Evolutionary conservation across 2,888 invertebrate genomes (phyloP), one percentile per base, ranked within the genome.

Genomic region (Leptothorax acervorum): DNA sequence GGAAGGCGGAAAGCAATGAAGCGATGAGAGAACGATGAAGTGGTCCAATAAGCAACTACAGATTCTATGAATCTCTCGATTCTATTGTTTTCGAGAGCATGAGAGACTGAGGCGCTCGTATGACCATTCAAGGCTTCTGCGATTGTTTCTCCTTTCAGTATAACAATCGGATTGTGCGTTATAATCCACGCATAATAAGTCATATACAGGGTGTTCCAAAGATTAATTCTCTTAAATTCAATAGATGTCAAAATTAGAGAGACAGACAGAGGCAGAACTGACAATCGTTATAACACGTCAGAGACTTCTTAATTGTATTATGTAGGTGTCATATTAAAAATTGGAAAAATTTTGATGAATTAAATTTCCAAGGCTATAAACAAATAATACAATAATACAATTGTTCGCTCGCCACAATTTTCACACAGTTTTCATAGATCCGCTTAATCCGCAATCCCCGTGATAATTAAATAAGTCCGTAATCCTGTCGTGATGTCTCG

Each of bases 1-100:
- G 78, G 11, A 68, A 68, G 35, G 31, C 57, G 9, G 79, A 45
- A 48, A 60, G 79, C 39, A 81, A 79, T 60, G 78, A 55, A 78
- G 70, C 78, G 23, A 78, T 35, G 31, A 60, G 45, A 48, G 71
- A 78, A 57, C 68, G 45, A 70, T 35, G 45, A 71, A 71, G 48
- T 60, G 48, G 71, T 51, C 39, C 79, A 71, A 71, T 71, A 81
- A 81, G 60, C 60, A 79, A 71, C 57, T 71, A 70, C 18, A 79
- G 70, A 60, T 57, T 79, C 73, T 79, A 70, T 48, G 57, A 79
- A 39, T 70, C 45, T 79, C 60, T 35, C 57, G 57, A 60, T 60
- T 23, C 79, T 28, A 81, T 81, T 81, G 71, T 71, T 71, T 35
- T 31, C 79, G 48, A 60, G 18, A 60, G 57, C 23, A 70, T n/a